Evolutionary conservation across 2,797 vertebrate genomes (phyloP).

Genomic region (Linurgus olivaceus): DNA sequence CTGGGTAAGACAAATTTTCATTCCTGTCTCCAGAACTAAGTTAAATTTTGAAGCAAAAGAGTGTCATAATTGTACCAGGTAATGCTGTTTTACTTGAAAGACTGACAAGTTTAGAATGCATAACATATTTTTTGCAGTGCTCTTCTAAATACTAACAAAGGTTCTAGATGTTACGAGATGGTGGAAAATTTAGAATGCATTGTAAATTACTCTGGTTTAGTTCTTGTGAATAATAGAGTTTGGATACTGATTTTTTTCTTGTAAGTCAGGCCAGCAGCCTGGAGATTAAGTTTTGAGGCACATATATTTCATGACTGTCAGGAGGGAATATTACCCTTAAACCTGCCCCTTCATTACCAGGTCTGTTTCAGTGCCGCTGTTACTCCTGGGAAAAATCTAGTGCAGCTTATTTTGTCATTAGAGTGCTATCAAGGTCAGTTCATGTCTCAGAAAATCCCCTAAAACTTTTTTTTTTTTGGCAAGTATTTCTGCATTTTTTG

Average conservation of each 20-base stretch:
- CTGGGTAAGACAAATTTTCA: background rate
- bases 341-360: background rate
- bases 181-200: background rate
- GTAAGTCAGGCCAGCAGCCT: background rate
- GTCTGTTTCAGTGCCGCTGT: background rate
- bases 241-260: background rate
- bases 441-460: fast-evolving
- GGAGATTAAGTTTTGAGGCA: background rate
- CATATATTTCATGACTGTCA: background rate
- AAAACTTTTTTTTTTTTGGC: background rate
- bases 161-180: background rate
- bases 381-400: background rate
- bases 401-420: background rate
- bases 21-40: background rate
- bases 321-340: background rate
- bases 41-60: background rate
- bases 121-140: background rate
- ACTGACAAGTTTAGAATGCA: background rate
- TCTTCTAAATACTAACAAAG: background rate
- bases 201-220: background rate
- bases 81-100: background rate
- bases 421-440: background rate
- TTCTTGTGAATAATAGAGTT: background rate
- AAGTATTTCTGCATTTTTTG: background rate
- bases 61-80: background rate